A percentile compares a stretch with the other conserved stretches of the same genome.
These are phyloP conservation scores for Cryptotermes secundus DNA, from an alignment of 1,140 invertebrate genomes.

Conservation along the genomic window DNA sequence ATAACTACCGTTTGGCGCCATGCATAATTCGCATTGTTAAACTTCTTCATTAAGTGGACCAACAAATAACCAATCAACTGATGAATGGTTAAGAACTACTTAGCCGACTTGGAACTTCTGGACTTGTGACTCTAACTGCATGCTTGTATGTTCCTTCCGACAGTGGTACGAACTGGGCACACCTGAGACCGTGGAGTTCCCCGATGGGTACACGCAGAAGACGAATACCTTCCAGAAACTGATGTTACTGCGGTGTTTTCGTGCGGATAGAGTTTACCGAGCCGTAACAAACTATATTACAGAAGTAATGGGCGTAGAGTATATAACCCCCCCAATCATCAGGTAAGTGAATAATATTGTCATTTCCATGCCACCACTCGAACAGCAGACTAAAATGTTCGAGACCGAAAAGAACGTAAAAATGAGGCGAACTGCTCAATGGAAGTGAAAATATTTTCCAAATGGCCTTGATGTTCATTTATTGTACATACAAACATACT, in stretches of 20 bases:
- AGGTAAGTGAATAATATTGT: slow-evolving; percentile 44
- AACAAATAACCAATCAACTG: no score
- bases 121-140: background rate
- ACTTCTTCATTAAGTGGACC: no score
- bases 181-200: slow-evolving; percentile 69
- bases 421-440: no score
- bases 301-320: slow-evolving; percentile 79
- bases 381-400: no score
- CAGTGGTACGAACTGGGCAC: slow-evolving; percentile 82
- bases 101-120: no score
- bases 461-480: no score
- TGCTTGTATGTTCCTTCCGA: slow-evolving; percentile 37
- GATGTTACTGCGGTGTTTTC: slow-evolving; percentile 82
- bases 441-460: no score
- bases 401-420: no score
- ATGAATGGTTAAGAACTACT: no score
- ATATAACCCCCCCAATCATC: slow-evolving; percentile 79
- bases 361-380: background rate
- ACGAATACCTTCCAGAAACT: slow-evolving; percentile 70
- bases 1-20: no score
- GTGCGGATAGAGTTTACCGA: slow-evolving; percentile 80
- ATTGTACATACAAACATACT: no score
- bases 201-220: slow-evolving; percentile 64
- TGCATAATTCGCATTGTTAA: no score
- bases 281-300: slow-evolving; percentile 77